A percentile compares a stretch with the other conserved stretches of the same genome.
Evolutionary conservation across 2,113 vertebrate species (phyloP).

Genomic region (Junco hyemalis): DNA sequence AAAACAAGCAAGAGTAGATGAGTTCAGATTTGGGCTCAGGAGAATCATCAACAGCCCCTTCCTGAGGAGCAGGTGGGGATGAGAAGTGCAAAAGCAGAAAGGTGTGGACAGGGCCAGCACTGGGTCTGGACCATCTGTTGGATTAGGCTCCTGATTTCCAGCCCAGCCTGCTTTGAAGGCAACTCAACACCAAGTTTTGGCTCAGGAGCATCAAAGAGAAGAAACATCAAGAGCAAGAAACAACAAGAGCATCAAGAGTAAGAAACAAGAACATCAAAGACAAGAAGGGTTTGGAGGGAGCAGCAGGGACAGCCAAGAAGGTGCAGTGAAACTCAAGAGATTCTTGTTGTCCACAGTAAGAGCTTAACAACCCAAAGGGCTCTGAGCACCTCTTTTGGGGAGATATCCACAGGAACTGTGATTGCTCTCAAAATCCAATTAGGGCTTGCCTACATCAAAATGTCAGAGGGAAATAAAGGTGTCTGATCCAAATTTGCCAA

Average conservation of each 20-base stretch:
- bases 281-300: background rate
- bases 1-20: background rate
- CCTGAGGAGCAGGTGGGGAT: background rate
- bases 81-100: background rate
- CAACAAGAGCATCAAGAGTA: background rate
- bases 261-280: background rate
- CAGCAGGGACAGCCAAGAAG: background rate
- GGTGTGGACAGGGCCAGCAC: accelerated
- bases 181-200: background rate
- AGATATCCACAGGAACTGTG: accelerated
- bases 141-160: background rate
- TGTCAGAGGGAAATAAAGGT: background rate
- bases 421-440: background rate
- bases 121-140: accelerated
- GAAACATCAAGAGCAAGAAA: too few relatives aligned
- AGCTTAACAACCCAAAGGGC: accelerated
- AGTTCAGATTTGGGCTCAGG: background rate
- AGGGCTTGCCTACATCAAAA: background rate
- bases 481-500: background rate
- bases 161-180: background rate
- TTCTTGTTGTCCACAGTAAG: background rate
- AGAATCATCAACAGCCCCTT: background rate
- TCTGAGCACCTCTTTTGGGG: background rate
- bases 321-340: background rate
- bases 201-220: background rate